phyloP scores from a whole-genome alignment of 2,797 vertebrate species.

The Chrysolophus pictus region DNA sequence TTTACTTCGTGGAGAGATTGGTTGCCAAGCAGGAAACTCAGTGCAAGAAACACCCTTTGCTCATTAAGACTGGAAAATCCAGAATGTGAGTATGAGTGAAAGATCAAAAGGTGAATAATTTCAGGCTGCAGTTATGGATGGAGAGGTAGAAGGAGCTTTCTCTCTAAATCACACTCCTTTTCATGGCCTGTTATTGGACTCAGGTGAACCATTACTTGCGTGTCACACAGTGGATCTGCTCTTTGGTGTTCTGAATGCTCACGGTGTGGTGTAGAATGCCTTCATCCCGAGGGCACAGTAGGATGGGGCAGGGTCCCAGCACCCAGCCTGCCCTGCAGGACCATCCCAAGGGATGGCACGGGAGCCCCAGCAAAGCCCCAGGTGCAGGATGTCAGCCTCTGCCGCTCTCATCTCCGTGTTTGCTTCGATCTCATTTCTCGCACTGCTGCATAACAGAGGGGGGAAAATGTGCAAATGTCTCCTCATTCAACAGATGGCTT shows the following conservation, averaged over 20 bases:
- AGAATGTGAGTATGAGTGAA: neutral
- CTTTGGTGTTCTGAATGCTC: neutral
- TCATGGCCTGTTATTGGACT: neutral
- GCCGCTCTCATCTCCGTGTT: neutral
- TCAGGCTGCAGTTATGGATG: neutral
- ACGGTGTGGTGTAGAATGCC: neutral
- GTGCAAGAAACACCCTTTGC: neutral
- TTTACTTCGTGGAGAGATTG: neutral
- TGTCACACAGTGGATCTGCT: neutral
- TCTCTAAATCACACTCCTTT: neutral
- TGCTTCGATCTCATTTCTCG: neutral
- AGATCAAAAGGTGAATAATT: neutral
- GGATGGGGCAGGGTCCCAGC: no score
- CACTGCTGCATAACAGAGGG: neutral
- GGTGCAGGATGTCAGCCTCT: neutral
- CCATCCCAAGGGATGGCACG: neutral
- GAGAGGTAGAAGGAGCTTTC: neutral
- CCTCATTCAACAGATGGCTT: slow-evolving; percentile 17
- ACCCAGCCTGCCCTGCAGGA: neutral
- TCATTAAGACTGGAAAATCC: neutral
- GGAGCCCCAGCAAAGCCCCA: neutral
- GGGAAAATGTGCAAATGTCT: neutral
- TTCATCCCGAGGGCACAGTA: neutral
- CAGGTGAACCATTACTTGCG: neutral
- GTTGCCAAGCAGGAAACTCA: neutral